Conservation (phyloP, 2,113 vertebrate genomes). For the Rhinogobius similis region DNA sequence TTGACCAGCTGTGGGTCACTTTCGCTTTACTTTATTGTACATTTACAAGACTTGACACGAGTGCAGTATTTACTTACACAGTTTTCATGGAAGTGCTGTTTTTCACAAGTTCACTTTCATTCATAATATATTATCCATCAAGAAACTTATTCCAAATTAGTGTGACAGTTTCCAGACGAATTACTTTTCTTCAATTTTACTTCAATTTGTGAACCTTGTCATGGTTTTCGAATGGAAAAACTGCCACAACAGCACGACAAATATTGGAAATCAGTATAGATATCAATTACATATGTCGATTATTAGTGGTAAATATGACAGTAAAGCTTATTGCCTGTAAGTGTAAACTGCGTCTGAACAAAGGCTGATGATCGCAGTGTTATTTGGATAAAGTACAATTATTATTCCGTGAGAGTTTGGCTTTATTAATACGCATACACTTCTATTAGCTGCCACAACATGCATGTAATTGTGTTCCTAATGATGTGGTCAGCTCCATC, state of each 20-base stretch:
- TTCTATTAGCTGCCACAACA: conserved; percentile 72
- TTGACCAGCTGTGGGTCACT: too few species aligned
- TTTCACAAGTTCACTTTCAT: background rate
- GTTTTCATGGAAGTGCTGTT: too few species aligned
- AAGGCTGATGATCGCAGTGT: conserved; percentile 23
- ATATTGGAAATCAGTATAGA: too few species aligned
- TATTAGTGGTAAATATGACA: background rate
- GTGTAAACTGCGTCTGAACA: conserved; percentile 22
- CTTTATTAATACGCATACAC: conserved; percentile 71
- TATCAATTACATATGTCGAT: too few species aligned
- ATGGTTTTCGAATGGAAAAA: too few species aligned
- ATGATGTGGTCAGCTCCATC: conserved; percentile 65
- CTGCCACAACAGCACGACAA: too few species aligned
- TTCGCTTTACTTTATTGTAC: too few species aligned
- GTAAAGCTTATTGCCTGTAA: conserved; percentile 18
- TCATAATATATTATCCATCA: too few species aligned
- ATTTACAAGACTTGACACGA: background rate
- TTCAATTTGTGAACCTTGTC: too few species aligned
- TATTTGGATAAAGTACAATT: conserved; percentile 59
- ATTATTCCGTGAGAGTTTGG: conserved; percentile 70
- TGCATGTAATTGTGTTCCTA: conserved; percentile 74
- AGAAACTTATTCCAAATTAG: too few species aligned
- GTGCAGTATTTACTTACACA: background rate
- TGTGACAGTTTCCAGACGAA: background rate
- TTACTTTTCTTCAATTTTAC: too few species aligned